Evolutionary conservation across 1,140 invertebrate species (phyloP).

Genomic region (Drosophila dunni): DNA sequence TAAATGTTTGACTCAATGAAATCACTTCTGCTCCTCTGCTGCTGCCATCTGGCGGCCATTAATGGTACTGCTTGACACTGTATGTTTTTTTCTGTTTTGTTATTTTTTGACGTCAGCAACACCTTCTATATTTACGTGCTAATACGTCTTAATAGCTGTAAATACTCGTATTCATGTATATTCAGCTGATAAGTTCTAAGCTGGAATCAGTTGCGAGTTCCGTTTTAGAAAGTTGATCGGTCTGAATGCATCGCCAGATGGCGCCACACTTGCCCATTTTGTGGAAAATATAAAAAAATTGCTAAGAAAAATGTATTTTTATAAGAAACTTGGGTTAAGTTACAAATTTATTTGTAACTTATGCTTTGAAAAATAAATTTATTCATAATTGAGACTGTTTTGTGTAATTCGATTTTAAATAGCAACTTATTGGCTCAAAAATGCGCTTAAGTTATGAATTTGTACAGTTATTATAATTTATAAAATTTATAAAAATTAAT

Average conservation of each 20-base stretch:
- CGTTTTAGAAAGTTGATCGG: constrained; percentile 1
- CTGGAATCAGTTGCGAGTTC: constrained; percentile 4
- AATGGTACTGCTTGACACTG: not conserved
- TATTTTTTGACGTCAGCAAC: not conserved
- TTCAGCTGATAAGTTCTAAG: not conserved
- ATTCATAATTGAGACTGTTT: no score
- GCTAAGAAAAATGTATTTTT: no score
- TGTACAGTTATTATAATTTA: no score
- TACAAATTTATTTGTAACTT: no score
- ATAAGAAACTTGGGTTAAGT: no score
- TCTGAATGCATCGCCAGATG: not conserved
- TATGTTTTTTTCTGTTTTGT: not conserved
- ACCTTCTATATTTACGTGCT: constrained; percentile 4
- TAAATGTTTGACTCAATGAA: constrained; percentile 32
- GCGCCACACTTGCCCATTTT: not conserved
- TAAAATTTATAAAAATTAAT: no score
- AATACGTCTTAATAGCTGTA: constrained; percentile 17
- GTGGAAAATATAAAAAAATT: no score
- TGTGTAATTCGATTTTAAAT: no score
- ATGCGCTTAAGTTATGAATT: no score
- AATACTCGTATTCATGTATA: not conserved
- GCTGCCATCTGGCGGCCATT: constrained; percentile 3
- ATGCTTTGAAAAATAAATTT: no score
- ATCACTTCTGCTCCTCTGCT: constrained; percentile 12
- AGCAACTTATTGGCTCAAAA: no score